A percentile compares a stretch with the other conserved stretches of the same genome.
These are phyloP conservation scores for Tragelaphus eurycerus DNA, from an alignment of 2,797 vertebrate species.

Conservation along the genomic window DNA sequence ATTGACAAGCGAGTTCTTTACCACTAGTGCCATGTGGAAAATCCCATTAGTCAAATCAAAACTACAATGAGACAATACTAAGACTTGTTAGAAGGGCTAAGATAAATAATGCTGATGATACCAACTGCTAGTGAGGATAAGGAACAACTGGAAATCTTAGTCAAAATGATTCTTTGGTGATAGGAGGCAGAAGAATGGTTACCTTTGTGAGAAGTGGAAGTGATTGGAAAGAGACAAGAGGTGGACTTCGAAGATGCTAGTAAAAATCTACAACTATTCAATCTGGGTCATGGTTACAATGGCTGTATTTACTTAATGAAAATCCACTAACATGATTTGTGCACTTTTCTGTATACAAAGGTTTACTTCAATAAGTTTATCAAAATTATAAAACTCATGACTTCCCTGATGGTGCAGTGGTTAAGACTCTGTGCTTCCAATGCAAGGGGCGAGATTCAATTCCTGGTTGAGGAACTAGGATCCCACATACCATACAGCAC, in stretches of 20 bases:
- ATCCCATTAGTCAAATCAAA: neutral
- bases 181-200: neutral
- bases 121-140: neutral
- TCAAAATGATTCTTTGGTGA: neutral
- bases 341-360: neutral
- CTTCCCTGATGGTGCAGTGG: neutral
- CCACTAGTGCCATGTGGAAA: neutral
- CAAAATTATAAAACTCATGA: neutral
- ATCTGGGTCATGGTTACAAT: neutral
- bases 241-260: neutral
- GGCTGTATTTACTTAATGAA: neutral
- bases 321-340: conserved; percentile 1
- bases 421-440: neutral
- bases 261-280: neutral
- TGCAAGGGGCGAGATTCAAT: neutral
- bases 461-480: neutral
- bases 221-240: neutral
- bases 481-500: rapidly evolving
- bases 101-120: neutral
- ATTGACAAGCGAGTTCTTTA: neutral
- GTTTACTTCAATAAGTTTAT: conserved; percentile 4
- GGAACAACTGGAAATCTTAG: neutral
- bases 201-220: neutral
- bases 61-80: neutral
- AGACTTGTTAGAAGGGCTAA: conserved; percentile 9